phyloP scores from a whole-genome alignment of 2,888 invertebrate genomes.

The Physocephala rufipes region DNA sequence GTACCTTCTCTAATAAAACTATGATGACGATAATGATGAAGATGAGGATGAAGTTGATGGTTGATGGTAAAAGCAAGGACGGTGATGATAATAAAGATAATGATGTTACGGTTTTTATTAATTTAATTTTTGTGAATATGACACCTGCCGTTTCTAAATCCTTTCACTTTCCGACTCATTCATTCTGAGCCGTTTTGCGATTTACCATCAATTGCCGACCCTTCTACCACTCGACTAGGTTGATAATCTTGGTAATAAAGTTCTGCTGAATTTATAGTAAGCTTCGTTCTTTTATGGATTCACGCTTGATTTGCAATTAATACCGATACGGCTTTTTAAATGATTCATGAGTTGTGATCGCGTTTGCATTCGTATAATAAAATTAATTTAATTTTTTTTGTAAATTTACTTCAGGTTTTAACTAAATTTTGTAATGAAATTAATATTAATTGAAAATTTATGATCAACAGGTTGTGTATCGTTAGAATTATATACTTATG shows the following conservation, averaged over 20 bases:
- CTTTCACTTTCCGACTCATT: too few relatives aligned
- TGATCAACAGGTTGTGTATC: constrained; percentile 15
- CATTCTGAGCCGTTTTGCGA: neutral
- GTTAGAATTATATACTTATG: neutral
- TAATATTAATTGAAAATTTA: constrained; percentile 36
- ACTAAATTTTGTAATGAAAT: constrained; percentile 16
- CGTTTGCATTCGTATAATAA: constrained; percentile 12
- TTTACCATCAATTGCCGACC: neutral
- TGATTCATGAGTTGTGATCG: constrained; percentile 7
- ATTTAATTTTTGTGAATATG: too few relatives aligned
- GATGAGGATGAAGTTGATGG: too few relatives aligned
- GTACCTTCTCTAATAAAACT: neutral
- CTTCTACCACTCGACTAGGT: neutral
- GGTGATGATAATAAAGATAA: too few relatives aligned
- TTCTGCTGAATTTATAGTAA: neutral
- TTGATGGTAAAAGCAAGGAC: too few relatives aligned
- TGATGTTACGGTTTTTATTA: too few relatives aligned
- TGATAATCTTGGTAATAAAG: neutral
- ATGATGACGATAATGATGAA: too few relatives aligned
- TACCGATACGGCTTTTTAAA: constrained; percentile 10
- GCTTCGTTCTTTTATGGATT: constrained; percentile 23
- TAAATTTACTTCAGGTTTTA: neutral
- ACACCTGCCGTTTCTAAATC: too few relatives aligned
- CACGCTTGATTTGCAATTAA: constrained; percentile 3
- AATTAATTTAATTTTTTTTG: constrained; percentile 29